A percentile compares a stretch with the other conserved stretches of the same genome.
These are phyloP conservation scores for Chydorus sphaericus DNA, from an alignment of 2,888 invertebrate genomes.

Conservation along the genomic window DNA sequence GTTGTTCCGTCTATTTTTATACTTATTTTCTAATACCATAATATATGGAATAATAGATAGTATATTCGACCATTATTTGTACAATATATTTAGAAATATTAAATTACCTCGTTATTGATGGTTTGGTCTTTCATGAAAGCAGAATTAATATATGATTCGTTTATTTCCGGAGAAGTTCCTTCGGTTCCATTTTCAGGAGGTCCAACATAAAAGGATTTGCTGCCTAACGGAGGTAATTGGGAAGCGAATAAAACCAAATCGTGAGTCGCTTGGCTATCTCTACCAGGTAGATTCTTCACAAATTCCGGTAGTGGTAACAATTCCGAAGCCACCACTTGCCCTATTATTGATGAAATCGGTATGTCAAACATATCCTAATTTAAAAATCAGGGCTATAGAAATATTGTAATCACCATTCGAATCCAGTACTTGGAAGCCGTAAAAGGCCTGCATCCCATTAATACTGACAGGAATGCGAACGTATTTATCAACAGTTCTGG, in stretches of 20 bases:
- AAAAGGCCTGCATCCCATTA: too few species aligned
- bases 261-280: conserved; percentile 42
- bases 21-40: conserved; percentile 25
- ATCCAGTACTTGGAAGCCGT: conserved; percentile 50
- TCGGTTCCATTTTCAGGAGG: too few species aligned
- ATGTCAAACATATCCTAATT: conserved; percentile 20
- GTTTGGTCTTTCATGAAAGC: background rate
- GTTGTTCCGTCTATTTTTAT: conserved; percentile 37
- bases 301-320: conserved; percentile 42
- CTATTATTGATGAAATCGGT: conserved; percentile 18
- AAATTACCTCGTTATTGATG: background rate
- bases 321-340: conserved; percentile 39
- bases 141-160: background rate
- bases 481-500: conserved; percentile 34
- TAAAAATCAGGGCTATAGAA: conserved; percentile 19
- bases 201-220: conserved; percentile 43
- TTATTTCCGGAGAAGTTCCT: too few species aligned
- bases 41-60: background rate
- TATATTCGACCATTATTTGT: background rate
- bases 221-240: conserved; percentile 45
- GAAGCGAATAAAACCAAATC: conserved; percentile 43
- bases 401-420: too few species aligned
- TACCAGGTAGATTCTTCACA: conserved; percentile 43
- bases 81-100: too few species aligned
- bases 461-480: conserved; percentile 36